Evolutionary conservation across 2,797 vertebrate species (phyloP), one percentile per base, ranked within the genome.

Genomic region (Myioborus miniatus): DNA sequence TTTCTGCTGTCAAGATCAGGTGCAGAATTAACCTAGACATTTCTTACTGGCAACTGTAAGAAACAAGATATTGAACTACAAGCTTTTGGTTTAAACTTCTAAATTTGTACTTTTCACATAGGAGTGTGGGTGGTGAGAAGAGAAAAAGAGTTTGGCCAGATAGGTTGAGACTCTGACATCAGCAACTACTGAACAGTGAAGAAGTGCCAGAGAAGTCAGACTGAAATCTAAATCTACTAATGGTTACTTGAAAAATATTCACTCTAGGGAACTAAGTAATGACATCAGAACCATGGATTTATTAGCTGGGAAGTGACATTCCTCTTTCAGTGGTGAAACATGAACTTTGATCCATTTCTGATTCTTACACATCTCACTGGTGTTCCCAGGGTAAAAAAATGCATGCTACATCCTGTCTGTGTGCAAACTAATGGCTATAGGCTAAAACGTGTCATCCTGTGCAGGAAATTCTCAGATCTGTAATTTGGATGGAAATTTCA

Each of bases 321-420:
- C 24, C 46, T 78, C 22, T 71, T 83, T 11, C 53, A 77, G 58
- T 52, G 64, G n/a, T 78, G 46, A 93, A 80, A 72, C 39, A 62
- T 55, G 43, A 93, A 59, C 46, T 88, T 63, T 90, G 60, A 24
- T 86, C 92, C 43, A n/a, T 29, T 59, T 87, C 47, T 46, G 71
- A 72, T 50, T 93, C 80, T 52, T 90, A 56, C 71, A 87, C 46
- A 83, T 88, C 70, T 36, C 74, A 69, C 22, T 94, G 55, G 24
- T 74, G 72, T 93, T 96, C 49, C 91, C 55, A 70, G 21, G 50
- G 53, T 86, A 92, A 88, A 92, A 92, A 91, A 92, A 65, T 49
- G 44, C 46, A 80, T 75, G 58, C 94, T 93, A 77, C 46, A 91
- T 87, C 27, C 88, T 92, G 21, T 86, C 18, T 41, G 23, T 76